Conservation (phyloP, 2,797 vertebrate species). For the Ptychobarbus kaznakovi region DNA sequence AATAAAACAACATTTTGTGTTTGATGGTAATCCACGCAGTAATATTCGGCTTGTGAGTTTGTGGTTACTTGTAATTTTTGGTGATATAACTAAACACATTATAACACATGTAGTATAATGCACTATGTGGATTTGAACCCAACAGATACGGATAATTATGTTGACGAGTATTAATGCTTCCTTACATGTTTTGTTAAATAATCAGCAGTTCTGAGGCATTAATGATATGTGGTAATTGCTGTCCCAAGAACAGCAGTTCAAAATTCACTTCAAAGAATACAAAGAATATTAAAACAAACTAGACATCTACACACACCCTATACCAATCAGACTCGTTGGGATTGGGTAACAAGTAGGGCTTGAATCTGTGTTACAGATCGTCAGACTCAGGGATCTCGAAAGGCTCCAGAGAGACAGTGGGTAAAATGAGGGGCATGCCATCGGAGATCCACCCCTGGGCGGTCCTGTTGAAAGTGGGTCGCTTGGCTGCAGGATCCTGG, state of each 20-base stretch:
- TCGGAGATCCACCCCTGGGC: slow-evolving; percentile 95
- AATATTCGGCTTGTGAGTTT: not conserved
- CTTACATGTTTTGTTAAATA: not conserved
- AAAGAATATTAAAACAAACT: slow-evolving; percentile 15
- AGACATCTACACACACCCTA: not conserved
- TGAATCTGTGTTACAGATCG: slow-evolving; percentile 82
- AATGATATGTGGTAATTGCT: not conserved
- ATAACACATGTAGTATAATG: not conserved
- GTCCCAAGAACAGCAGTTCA: slow-evolving; percentile 18
- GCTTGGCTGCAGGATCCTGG: slow-evolving; percentile 81
- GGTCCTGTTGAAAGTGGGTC: slow-evolving; percentile 94
- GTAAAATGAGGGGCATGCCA: slow-evolving; percentile 84
- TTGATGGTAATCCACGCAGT: not conserved
- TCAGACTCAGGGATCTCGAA: slow-evolving; percentile 88
- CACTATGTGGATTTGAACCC: not conserved
- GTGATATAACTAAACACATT: not conserved
- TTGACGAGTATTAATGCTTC: not conserved
- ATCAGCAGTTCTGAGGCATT: not conserved
- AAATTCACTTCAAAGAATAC: not conserved
- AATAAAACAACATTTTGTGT: not conserved
- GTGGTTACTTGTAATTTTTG: not conserved
- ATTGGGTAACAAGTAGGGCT: slow-evolving; percentile 15
- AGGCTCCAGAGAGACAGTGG: slow-evolving; percentile 80
- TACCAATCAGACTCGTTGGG: not conserved
- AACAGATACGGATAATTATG: not conserved